Percentiles rank a stretch among this genome's conserved stretches.
phyloP scores from a whole-genome alignment of 37 sponge, comb jelly and placozoan species.

The Mnemiopsis leidyi region DNA sequence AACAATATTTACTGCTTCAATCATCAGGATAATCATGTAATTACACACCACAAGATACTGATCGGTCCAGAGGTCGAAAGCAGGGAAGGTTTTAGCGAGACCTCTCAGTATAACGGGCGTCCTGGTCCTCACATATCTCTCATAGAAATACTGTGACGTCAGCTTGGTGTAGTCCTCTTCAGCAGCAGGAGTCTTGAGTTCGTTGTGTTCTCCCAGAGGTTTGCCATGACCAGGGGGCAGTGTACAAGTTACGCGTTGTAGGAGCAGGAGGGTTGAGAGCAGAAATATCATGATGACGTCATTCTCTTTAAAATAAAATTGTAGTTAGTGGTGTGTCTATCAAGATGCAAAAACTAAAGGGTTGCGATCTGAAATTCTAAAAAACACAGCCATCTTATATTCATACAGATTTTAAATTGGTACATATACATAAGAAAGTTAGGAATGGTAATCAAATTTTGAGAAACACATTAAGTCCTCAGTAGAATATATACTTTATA shows the following conservation, averaged over 20 bases:
- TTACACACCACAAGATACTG: not conserved
- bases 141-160: conserved; percentile 18
- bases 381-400: too few relatives aligned
- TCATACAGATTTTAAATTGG: too few relatives aligned
- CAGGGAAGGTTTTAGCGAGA: conserved; percentile 23
- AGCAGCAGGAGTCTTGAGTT: not conserved
- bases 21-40: too few relatives aligned
- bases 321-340: not conserved
- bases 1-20: too few relatives aligned
- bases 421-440: too few relatives aligned
- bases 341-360: too few relatives aligned
- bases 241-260: not conserved
- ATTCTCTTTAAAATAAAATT: not conserved
- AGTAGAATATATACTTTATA: too few relatives aligned
- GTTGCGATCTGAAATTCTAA: too few relatives aligned
- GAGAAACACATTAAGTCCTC: too few relatives aligned
- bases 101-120: conserved; percentile 54
- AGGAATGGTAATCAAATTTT: too few relatives aligned
- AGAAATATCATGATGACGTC: not conserved
- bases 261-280: not conserved
- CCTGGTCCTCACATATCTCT: conserved; percentile 27
- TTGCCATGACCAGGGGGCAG: conserved; percentile 51
- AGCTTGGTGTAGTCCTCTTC: conserved; percentile 20
- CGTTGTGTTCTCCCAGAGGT: conserved; percentile 22
- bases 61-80: conserved; percentile 32